Conservation (phyloP, 2,888 invertebrate species). For the Lysandra coridon region DNA sequence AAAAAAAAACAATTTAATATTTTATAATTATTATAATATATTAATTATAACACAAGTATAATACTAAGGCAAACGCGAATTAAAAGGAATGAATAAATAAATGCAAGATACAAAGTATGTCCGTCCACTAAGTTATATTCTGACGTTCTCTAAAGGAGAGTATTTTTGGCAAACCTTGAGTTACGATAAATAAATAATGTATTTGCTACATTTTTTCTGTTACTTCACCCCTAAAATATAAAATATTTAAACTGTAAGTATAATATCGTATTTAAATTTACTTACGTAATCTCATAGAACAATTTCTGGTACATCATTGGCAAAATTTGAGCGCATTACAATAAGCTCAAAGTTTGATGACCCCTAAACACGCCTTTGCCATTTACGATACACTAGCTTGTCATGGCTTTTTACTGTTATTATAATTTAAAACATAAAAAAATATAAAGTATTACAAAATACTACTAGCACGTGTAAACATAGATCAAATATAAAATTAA, state of each 20-base stretch:
- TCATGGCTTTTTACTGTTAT: slow-evolving; percentile 1
- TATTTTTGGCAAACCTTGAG: slow-evolving; percentile 4
- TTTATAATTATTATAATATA: slow-evolving; percentile 43
- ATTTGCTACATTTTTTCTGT: neutral
- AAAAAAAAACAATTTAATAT: slow-evolving; percentile 33
- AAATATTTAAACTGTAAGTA: slow-evolving; percentile 8
- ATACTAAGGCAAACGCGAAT: slow-evolving; percentile 43
- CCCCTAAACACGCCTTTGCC: neutral
- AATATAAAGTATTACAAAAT: slow-evolving; percentile 19
- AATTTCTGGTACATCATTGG: neutral
- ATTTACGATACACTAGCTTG: neutral
- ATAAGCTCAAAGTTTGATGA: neutral
- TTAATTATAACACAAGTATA: slow-evolving; percentile 50
- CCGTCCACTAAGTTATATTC: neutral
- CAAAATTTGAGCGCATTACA: neutral
- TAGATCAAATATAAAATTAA: slow-evolving; percentile 7
- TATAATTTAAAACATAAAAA: neutral
- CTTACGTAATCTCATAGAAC: neutral
- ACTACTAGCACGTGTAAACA: slow-evolving; percentile 16
- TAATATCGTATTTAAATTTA: neutral
- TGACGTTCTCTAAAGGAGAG: neutral
- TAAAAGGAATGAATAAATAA: slow-evolving; percentile 66
- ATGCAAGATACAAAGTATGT: slow-evolving; percentile 46
- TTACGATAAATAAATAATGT: slow-evolving; percentile 4
- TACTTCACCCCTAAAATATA: neutral